Base-by-base conservation (phyloP, 2,113 vertebrate species). In the Gracilinanus agilis region DNA sequence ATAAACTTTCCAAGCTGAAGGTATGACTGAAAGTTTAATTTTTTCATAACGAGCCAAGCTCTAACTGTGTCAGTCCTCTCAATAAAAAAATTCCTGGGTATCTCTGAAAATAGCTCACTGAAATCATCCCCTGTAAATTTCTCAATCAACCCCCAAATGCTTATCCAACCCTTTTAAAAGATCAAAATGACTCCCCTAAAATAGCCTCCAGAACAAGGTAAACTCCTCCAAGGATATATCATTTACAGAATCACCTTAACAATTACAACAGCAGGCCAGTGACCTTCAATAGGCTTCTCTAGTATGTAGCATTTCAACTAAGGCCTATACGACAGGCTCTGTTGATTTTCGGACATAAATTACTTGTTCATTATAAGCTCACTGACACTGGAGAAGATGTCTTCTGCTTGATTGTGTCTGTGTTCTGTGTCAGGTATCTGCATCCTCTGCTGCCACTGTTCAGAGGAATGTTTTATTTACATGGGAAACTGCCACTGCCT, bases 341-440 rank as follows among this genome's bases (percentile, higher is more conserved):
- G 55, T 96, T 97, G 95, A 95, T 96, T 98, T 94, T 96, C 93
- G 93, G 94, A 98, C 97, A 98, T 97, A 97, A 98, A 98, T 97
- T 97, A 98, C 96, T 97, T 97, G 97, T 97, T 98, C 97, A 98
- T 98, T 98, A 97, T 95, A 94, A 97, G 94, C 92, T 88, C 34
- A 90, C 49, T 0, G 90, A 97, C 96, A 96, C 7, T 89, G 96
- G 89, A 91, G 97, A 96, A 94, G 96, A 95, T 95, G 94, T 95
- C 91, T 44, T 96, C 96, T 53, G 95, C 96, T 94, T 98, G 97
- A 96, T 96, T 96, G 95, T 92, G 90, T 93, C 94, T 90, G 49
- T 55, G 95, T 94, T 94, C 94, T 40, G 54, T 27, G 75, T 94
- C 95, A 96, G 91, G 94, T 44, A 44, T 90, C 55, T 88, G 91